phyloP scores from a whole-genome alignment of 2,113 vertebrate species.

The Agapornis roseicollis region DNA sequence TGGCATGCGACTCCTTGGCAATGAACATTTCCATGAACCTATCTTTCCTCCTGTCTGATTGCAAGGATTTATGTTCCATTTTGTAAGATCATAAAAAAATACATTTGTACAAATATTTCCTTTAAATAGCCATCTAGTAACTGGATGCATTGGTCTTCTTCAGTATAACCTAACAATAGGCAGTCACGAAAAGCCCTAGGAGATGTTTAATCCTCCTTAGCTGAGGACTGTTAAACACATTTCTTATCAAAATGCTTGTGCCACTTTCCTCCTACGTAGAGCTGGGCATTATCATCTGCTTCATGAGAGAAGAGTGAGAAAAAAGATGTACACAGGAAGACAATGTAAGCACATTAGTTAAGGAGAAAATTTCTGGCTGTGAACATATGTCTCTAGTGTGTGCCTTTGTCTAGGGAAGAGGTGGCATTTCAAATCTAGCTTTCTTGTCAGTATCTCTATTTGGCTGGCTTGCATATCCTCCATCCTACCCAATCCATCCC shows the following conservation, averaged over 20 bases:
- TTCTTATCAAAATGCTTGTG: neutral
- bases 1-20: neutral
- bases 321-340: neutral
- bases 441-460: neutral
- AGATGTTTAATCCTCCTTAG: neutral
- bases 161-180: neutral
- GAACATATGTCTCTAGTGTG: neutral
- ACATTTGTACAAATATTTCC: neutral
- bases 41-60: neutral
- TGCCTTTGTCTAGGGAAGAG: neutral
- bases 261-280: neutral
- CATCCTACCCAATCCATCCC: neutral
- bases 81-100: neutral
- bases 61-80: neutral
- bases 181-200: neutral
- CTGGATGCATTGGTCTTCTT: neutral
- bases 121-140: neutral
- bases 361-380: neutral
- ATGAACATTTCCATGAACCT: neutral
- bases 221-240: neutral
- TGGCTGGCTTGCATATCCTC: neutral
- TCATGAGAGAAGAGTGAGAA: neutral
- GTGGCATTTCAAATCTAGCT: neutral
- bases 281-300: neutral
- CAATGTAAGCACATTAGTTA: neutral